Base-by-base conservation (phyloP, 1,140 invertebrate genomes). In the Drosophila biarmipes region DNA sequence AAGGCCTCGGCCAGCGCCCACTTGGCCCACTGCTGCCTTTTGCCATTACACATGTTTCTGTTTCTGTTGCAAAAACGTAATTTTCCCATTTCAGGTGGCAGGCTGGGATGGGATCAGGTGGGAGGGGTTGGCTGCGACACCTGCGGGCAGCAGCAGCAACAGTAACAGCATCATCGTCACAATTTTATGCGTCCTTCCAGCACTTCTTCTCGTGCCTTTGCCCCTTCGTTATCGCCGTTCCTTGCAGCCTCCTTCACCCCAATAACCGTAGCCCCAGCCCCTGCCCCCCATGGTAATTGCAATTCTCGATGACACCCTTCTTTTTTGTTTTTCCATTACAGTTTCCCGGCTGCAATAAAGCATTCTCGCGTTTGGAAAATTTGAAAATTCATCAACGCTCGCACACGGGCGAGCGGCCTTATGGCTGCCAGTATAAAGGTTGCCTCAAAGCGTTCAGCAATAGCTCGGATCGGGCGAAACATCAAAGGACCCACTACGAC, bases 361-460 rank as follows among this genome's bases (percentile, higher is more conserved):
- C 98, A 0, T 99, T 99, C 93, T 99, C 98, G 5, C 94, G 98
- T 8, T 92, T 99, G 72, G 98, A 99, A 92, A 99, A 99, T 92
- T 93, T 99, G 35, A 99, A 99, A 93, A 99, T 99, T 80, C 98
- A 99, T 92, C 95, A 98, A 66, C 92, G 98, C 55, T 98, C 97
- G n/a, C 98, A 99, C 90, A 98, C 98, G 0, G 97, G 97, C 0
- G 97, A 98, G 91, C 92, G 96, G 42, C 97, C 97, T 0, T 98
- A 98, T 91, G 94, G 96, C 68, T 97, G 97, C 81, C 96, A 97
- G 66, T 97, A 97, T 81, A 93, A 94, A 7, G 95, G 95, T 29
- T 99, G 98, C 90, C 93, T 94, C 14, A 99, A 99, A 92, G 97
- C 98, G 12, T 99, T 99, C 93, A 98, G 97, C 80, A 99, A 99